phyloP scores from a whole-genome alignment of 2,113 vertebrate species.

The Grammomys dolichurus region DNA sequence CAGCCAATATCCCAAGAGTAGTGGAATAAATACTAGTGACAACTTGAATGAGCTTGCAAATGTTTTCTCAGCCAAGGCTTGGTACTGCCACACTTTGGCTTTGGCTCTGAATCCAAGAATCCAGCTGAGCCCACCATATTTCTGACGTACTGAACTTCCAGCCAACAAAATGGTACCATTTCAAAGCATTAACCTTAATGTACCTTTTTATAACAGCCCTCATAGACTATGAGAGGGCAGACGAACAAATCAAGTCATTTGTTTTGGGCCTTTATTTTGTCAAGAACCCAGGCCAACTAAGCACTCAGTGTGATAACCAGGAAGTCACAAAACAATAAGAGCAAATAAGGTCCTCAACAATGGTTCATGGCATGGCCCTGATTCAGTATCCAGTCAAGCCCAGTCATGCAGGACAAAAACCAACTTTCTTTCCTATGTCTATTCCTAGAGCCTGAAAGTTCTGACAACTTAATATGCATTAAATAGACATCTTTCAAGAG shows the following conservation, averaged over 20 bases:
- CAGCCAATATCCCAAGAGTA: not conserved
- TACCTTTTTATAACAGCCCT: not conserved
- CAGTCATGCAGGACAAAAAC: not conserved
- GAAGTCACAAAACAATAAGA: not conserved
- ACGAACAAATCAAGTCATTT: constrained; percentile 17
- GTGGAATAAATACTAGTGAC: constrained; percentile 30
- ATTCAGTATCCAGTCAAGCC: not conserved
- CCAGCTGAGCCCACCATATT: not conserved
- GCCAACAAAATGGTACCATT: not conserved
- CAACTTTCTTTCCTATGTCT: not conserved
- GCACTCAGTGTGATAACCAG: not conserved
- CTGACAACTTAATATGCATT: constrained; percentile 42
- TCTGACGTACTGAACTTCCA: not conserved
- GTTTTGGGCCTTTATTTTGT: not conserved
- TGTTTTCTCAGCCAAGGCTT: not conserved
- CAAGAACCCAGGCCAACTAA: constrained; percentile 3
- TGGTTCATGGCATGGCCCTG: not conserved
- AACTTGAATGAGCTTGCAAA: constrained; percentile 13
- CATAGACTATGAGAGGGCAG: constrained; percentile 19
- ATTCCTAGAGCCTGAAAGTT: constrained; percentile 28
- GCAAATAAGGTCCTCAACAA: not conserved
- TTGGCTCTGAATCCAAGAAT: constrained; percentile 28
- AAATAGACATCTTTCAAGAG: constrained; percentile 34
- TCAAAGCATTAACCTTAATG: not conserved
- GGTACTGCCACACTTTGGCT: not conserved